Percentiles rank a stretch among this genome's conserved stretches.
These are phyloP conservation scores for Bothrops jararaca DNA, from an alignment of 2,113 vertebrate genomes.

Conservation along the genomic window DNA sequence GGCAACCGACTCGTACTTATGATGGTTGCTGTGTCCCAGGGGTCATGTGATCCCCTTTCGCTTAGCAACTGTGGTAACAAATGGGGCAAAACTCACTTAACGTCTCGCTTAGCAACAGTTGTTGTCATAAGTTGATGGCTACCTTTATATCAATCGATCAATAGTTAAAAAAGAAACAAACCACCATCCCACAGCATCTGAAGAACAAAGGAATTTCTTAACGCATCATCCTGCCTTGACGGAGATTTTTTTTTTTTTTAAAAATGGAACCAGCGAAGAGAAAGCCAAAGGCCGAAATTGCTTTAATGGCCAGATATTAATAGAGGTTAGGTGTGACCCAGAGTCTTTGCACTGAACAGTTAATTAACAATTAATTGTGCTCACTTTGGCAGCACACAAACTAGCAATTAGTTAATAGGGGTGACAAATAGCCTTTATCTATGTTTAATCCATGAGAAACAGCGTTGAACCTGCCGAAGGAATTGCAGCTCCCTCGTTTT, in stretches of 20 bases:
- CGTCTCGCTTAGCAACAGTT: background rate
- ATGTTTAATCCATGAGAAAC: background rate
- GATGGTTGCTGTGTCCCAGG: background rate
- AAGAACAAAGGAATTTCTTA: background rate
- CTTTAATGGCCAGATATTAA: background rate
- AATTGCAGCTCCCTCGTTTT: background rate
- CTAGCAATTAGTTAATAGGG: background rate
- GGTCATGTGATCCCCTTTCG: background rate
- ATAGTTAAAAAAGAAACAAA: background rate
- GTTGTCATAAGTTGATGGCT: no score
- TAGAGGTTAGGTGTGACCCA: background rate
- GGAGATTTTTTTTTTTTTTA: background rate
- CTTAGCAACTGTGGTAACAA: background rate
- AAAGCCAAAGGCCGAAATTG: background rate
- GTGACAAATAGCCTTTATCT: background rate
- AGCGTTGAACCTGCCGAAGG: background rate
- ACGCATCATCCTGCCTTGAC: background rate
- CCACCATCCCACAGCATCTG: background rate
- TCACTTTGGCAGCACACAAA: background rate
- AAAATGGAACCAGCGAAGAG: background rate
- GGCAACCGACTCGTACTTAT: background rate
- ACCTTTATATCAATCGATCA: background rate
- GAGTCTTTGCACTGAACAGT: background rate
- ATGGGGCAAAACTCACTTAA: background rate
- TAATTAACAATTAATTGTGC: background rate